phyloP scores from a whole-genome alignment of 2,113 vertebrate genomes.

The Ptilonorhynchus violaceus region DNA sequence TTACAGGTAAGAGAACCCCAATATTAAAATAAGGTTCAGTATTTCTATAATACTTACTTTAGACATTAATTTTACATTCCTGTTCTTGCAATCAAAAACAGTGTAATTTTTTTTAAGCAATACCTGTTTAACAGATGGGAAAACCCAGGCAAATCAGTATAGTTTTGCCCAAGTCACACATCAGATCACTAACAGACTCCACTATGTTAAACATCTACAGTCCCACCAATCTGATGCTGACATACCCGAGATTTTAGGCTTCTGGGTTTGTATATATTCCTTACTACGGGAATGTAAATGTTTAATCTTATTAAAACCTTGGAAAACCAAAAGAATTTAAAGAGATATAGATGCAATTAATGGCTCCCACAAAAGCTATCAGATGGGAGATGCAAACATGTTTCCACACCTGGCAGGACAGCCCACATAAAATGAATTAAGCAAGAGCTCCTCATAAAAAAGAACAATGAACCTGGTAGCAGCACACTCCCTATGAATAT shows the following conservation, averaged over 20 bases:
- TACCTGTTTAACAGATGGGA: not conserved
- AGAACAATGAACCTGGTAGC: not conserved
- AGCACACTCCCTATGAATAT: not conserved
- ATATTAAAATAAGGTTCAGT: not conserved
- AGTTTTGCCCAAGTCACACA: not conserved
- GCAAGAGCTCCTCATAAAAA: not conserved
- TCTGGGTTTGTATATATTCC: not conserved
- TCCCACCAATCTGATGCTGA: not conserved
- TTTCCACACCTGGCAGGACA: not conserved
- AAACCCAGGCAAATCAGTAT: not conserved
- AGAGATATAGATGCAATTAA: not conserved
- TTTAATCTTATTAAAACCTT: not conserved
- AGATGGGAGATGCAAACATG: not conserved
- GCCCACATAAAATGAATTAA: not conserved
- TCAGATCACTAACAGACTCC: not conserved
- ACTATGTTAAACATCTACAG: not conserved
- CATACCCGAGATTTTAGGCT: not conserved
- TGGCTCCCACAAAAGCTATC: not conserved
- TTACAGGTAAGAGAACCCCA: not conserved
- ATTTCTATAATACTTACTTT: not conserved
- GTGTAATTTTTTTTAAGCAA: not conserved
- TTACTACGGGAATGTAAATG: not conserved
- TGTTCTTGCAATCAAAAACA: not conserved
- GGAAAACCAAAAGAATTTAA: not conserved
- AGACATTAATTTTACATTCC: not conserved